Percentiles rank a stretch among this genome's conserved stretches.
phyloP scores from a whole-genome alignment of 1,140 invertebrate genomes.

The Colletes latitarsis region DNA sequence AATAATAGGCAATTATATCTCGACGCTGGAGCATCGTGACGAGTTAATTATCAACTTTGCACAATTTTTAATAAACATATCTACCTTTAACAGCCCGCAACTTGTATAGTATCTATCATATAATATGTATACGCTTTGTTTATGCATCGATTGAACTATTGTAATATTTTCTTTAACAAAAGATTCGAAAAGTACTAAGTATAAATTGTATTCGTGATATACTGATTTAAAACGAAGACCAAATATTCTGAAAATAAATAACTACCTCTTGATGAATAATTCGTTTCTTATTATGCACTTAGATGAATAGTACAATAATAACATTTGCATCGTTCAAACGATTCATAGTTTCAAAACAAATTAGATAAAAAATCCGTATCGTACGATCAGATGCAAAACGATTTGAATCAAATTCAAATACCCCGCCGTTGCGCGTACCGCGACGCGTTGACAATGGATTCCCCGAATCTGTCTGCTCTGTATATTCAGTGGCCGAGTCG shows the following conservation, averaged over 20 bases:
- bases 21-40: neutral
- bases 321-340: too few species aligned
- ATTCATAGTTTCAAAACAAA: too few species aligned
- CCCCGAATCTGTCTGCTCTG: slow-evolving; percentile 9
- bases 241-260: slow-evolving; percentile 27
- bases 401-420: slow-evolving; percentile 6
- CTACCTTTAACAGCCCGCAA: neutral
- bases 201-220: neutral
- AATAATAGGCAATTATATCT: neutral
- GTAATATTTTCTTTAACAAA: neutral
- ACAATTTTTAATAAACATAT: neutral
- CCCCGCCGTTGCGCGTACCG: neutral
- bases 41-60: slow-evolving; percentile 8
- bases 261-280: slow-evolving; percentile 16
- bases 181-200: neutral
- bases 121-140: neutral
- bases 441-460: neutral
- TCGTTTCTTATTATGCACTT: neutral
- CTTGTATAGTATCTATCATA: neutral
- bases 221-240: neutral
- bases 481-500: slow-evolving; percentile 28
- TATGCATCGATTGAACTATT: neutral
- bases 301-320: too few species aligned
- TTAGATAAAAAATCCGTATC: too few species aligned
- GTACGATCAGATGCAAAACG: too few species aligned